Base-by-base conservation (phyloP, 2,888 invertebrate species). In the Pharmacophagus antenor region DNA sequence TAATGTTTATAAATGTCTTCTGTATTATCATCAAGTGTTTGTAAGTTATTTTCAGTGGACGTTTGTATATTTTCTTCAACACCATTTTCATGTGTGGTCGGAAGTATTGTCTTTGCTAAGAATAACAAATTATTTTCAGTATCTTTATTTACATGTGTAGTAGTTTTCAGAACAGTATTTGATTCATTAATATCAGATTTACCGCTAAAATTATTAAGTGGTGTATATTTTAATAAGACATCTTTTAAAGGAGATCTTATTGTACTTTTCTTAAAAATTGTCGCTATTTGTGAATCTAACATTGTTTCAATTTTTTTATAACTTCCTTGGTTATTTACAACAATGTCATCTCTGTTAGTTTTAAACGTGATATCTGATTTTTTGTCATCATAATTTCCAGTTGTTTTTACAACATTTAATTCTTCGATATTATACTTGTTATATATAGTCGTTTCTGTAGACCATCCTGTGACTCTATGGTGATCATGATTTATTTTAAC, bases 291-390 rank as follows among this genome's bases (percentile, higher is more conserved):
- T 5, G 2, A 8, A n/a, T 37, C 37, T 37, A 18, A 18, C 7
- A 44, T 44, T 20, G 17, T 44, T 44, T 44, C 37, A n/a, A 37
- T 37, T 37, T 8, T n/a, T 37, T 37, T 37, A 37, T 37, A 37
- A n/a, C 6, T 37, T 5, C n/a, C n/a, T n/a, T 37, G 37, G 10
- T 5, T 6, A 37, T 37, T 37, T 37, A 44, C 10, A 44, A 44
- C 18, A 10, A 18, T 44, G 5, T 37, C n/a, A 3, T 37, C n/a
- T 37, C n/a, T n/a, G n/a, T n/a, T n/a, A n/a, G n/a, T n/a, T n/a
- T n/a, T n/a, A n/a, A n/a, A n/a, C n/a, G n/a, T n/a, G n/a, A n/a
- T n/a, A n/a, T 37, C 37, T 8, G 5, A 2, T 37, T 37, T 7
- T n/a, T 37, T 15, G n/a, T 37, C 4, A n/a, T n/a, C n/a, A 37